These are phyloP conservation scores for Knipowitschia caucasica DNA, from an alignment of 2,797 vertebrate genomes.

Conservation along the genomic window DNA sequence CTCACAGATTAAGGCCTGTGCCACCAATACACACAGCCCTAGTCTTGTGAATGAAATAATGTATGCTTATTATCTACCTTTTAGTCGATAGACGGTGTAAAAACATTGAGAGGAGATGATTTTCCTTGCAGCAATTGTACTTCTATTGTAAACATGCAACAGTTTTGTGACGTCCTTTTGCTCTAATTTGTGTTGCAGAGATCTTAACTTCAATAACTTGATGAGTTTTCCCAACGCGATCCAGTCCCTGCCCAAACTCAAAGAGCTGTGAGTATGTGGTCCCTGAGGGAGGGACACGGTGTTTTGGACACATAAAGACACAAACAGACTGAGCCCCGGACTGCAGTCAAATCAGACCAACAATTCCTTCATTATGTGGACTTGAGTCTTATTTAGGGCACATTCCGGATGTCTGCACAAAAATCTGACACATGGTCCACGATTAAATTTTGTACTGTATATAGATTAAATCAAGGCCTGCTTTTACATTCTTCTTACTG, in stretches of 20 bases:
- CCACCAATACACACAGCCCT: too few species aligned
- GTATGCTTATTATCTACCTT: too few species aligned
- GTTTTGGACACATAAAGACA: conserved; percentile 5
- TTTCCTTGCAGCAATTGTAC: neutral
- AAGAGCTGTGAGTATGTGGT: conserved; percentile 89
- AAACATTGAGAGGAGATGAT: too few species aligned
- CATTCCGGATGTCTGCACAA: neutral
- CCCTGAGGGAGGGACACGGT: conserved; percentile 4
- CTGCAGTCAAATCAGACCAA: neutral
- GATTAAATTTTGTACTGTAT: neutral
- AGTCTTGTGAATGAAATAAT: too few species aligned
- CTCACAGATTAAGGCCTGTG: too few species aligned
- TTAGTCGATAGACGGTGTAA: too few species aligned
- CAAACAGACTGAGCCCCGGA: conserved; percentile 5
- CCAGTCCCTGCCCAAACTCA: conserved; percentile 88
- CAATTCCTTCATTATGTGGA: conserved; percentile 1
- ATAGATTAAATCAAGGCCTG: neutral
- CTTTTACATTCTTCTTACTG: too few species aligned
- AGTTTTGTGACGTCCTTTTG: conserved; percentile 33
- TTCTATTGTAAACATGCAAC: conserved; percentile 1
- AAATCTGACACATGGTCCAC: neutral
- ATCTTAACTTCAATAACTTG: conserved; percentile 96
- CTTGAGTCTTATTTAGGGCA: neutral
- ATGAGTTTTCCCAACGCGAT: conserved; percentile 91
- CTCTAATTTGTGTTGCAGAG: conserved; percentile 75